Conservation (phyloP, 64 coral and sea anemone species). For the Stylophora pistillata region DNA sequence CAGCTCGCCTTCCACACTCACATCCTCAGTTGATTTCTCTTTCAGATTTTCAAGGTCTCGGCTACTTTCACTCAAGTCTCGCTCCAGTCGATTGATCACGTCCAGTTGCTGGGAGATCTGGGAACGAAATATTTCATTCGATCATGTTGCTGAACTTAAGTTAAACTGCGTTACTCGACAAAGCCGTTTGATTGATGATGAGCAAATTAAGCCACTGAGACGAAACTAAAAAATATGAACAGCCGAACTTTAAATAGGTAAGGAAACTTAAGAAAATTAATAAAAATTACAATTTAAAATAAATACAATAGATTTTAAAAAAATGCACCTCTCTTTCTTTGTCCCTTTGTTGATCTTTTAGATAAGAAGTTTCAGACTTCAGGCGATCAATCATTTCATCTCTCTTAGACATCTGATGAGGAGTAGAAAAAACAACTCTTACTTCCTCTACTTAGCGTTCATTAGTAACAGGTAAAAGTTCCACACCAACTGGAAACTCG, state of each 20-base stretch:
- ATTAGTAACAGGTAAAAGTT: too few relatives aligned
- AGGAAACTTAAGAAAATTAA: too few relatives aligned
- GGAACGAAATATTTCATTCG: background rate
- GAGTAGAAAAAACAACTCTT: background rate
- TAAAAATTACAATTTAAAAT: too few relatives aligned
- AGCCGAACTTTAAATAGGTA: too few relatives aligned
- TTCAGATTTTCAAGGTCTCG: conserved; percentile 62
- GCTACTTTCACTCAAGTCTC: conserved; percentile 75
- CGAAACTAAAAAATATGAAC: too few relatives aligned
- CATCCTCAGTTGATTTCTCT: conserved; percentile 70
- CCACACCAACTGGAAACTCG: too few relatives aligned
- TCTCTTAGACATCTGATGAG: conserved; percentile 64
- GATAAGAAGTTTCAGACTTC: conserved; percentile 73
- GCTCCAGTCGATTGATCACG: conserved; percentile 84
- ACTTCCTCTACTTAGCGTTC: too few relatives aligned
- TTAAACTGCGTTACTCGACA: too few relatives aligned
- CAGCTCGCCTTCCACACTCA: conserved; percentile 68
- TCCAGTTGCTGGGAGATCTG: conserved; percentile 91
- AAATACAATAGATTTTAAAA: background rate
- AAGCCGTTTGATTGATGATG: too few relatives aligned
- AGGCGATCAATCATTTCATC: conserved; percentile 89
- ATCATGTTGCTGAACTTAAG: too few relatives aligned
- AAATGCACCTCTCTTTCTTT: conserved; percentile 73
- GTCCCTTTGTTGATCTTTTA: conserved; percentile 78
- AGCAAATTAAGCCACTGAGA: too few relatives aligned